Base-by-base conservation (phyloP, 1,140 invertebrate genomes). In the Polyergus mexicanus region DNA sequence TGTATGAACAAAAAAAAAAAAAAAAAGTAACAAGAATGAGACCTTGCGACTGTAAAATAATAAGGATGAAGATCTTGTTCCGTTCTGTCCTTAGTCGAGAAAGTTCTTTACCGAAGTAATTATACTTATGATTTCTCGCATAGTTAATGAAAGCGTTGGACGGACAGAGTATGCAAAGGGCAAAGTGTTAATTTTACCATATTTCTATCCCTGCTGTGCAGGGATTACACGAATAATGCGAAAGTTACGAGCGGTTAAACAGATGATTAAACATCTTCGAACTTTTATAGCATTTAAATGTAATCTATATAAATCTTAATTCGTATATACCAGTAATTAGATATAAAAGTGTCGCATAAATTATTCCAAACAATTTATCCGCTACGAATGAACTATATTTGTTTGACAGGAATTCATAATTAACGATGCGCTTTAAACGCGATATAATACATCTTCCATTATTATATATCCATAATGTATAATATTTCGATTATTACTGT, bases 141-240 rank as follows among this genome's bases (percentile, higher is more conserved):
- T 47, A 58, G 58, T 77, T 84, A 84, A 84, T 65, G 69, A 84
- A 84, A 44, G 81, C 58, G 72, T 6, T 47, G 72, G 51, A 74
- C 54, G 41, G 32, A 56, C 62, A 58, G 51, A 84, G 72, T 84
- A 66, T 77, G 72, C 81, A 84, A 84, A 84, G 81, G 72, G 72
- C 72, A 84, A 65, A 84, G 81, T 77, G 62, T 62, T 65, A 84
- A 77, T 84, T 84, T 63, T 51, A 84, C 71, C 81, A 65, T 76
- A 77, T 69, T 77, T 72, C 72, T 66, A 60, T 77, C 72, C 25
- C 47, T 51, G 62, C 47, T 77, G 51, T 84, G 72, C 62, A 38
- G 25, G 60, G 22, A 84, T 84, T 84, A 84, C 74, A 72, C 72
- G 81, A 84, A 77, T 84, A 84, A 84, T 77, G 58, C 71, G n/a